A percentile compares a stretch with the other conserved stretches of the same genome.
Evolutionary conservation across 2,888 invertebrate species (phyloP).

Genomic region (Adela reaumurella): DNA sequence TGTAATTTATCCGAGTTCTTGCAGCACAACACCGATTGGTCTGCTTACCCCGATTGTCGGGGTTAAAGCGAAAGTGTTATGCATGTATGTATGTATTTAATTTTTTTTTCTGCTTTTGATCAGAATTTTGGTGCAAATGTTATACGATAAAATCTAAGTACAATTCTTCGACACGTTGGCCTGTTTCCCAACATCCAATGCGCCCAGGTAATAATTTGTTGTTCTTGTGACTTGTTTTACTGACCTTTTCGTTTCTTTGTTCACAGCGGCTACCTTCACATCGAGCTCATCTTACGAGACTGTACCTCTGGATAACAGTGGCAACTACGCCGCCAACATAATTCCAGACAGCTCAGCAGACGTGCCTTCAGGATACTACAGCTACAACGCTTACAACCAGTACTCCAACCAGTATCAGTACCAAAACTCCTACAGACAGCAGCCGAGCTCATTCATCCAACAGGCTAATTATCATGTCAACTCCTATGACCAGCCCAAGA

Average conservation of each 20-base stretch:
- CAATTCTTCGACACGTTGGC: too few species aligned
- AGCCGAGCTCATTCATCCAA: slow-evolving; percentile 22
- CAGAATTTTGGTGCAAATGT: too few species aligned
- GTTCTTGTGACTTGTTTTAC: too few species aligned
- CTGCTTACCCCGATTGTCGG: too few species aligned
- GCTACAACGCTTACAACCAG: slow-evolving; percentile 26
- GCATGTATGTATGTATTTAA: too few species aligned
- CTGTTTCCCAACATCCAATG: too few species aligned
- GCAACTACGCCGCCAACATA: slow-evolving; percentile 47
- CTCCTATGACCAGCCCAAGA: slow-evolving; percentile 21
- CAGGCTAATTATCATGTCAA: slow-evolving; percentile 17
- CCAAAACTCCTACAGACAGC: slow-evolving; percentile 23
- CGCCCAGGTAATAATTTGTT: too few species aligned
- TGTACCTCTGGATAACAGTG: slow-evolving; percentile 35
- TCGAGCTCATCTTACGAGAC: slow-evolving; percentile 38
- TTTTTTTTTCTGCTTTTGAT: too few species aligned
- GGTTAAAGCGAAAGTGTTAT: too few species aligned
- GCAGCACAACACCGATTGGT: too few species aligned
- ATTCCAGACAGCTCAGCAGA: slow-evolving; percentile 52
- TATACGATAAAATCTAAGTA: too few species aligned
- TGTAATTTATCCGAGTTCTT: too few species aligned
- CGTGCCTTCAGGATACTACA: slow-evolving; percentile 26
- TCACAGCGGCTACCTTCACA: slow-evolving; percentile 37
- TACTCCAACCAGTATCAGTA: slow-evolving; percentile 35
- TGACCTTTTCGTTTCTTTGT: slow-evolving; percentile 10